Conservation (phyloP, 2,113 vertebrate species). For the Oncorhynchus clarkii region DNA sequence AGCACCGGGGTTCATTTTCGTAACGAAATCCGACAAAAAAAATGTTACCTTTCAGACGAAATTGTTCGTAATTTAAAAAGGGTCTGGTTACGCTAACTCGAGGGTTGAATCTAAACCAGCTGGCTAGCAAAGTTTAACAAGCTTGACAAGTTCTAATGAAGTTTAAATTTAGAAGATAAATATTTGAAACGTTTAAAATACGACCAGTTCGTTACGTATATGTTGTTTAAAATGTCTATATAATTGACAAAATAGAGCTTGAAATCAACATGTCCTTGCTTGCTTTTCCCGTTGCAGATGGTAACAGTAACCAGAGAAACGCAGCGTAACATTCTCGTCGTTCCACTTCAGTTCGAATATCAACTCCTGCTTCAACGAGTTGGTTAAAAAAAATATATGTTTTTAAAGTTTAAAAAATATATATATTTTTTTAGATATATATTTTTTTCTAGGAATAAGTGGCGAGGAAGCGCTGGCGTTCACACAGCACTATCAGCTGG, state of each 20-base stretch:
- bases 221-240: not conserved
- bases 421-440: constrained; percentile 50
- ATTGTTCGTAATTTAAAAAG: not conserved
- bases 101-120: not conserved
- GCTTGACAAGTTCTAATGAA: constrained; percentile 20
- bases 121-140: constrained; percentile 6
- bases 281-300: constrained; percentile 7
- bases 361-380: constrained; percentile 58
- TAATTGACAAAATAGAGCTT: constrained; percentile 30
- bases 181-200: not conserved
- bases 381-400: constrained; percentile 59
- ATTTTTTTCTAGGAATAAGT: constrained; percentile 65
- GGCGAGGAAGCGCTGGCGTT: constrained; percentile 74
- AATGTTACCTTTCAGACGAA: not conserved
- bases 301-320: constrained; percentile 2
- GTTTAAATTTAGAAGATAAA: not conserved
- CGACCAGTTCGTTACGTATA: not conserved
- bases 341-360: constrained; percentile 40
- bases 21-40: not conserved
- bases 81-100: constrained; percentile 4
- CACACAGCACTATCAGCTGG: constrained; percentile 72
- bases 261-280: constrained; percentile 35
- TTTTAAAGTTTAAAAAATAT: constrained; percentile 61
- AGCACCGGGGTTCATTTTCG: constrained; percentile 85
- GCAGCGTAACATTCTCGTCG: constrained; percentile 32